A percentile compares a stretch with the other conserved stretches of the same genome.
Evolutionary conservation across 2,113 vertebrate species (phyloP).

Genomic region (Buteo buteo): DNA sequence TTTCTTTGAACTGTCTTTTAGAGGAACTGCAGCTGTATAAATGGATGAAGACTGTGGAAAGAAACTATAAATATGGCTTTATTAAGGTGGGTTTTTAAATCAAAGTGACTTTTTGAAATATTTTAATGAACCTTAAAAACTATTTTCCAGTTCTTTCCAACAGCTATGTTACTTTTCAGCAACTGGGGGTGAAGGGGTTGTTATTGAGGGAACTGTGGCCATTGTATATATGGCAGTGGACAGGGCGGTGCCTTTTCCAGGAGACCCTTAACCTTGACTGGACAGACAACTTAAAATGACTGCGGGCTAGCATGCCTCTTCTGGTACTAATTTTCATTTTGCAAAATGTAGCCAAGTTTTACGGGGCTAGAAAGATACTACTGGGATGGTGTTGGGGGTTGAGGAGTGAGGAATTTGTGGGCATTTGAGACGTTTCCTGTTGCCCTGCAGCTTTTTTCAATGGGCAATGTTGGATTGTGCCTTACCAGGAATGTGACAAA

Average conservation of each 20-base stretch:
- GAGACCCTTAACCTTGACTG: neutral
- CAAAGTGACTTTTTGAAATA: slow-evolving; percentile 53
- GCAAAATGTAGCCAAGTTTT: neutral
- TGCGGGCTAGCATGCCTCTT: neutral
- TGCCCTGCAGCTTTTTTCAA: neutral
- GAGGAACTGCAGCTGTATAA: slow-evolving; percentile 55
- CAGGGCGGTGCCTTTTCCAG: neutral
- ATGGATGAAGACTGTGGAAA: slow-evolving; percentile 55
- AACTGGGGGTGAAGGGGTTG: neutral
- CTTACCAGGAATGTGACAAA: slow-evolving; percentile 1
- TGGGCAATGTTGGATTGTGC: neutral
- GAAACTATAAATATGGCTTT: slow-evolving; percentile 53
- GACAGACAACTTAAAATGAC: neutral
- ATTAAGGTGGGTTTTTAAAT: slow-evolving; percentile 48
- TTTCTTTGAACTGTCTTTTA: slow-evolving; percentile 53
- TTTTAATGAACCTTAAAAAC: slow-evolving; percentile 49
- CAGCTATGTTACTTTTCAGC: neutral
- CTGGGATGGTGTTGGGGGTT: neutral
- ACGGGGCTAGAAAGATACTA: neutral
- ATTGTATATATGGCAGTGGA: neutral
- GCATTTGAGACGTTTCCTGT: neutral
- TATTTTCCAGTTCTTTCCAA: slow-evolving; percentile 21
- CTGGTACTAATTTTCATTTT: neutral
- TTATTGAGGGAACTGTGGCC: neutral
- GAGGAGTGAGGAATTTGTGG: neutral